Evolutionary conservation across 2,888 invertebrate species (phyloP), one percentile per base, ranked within the genome.

Genomic region (Pachycephus smyrnensis): DNA sequence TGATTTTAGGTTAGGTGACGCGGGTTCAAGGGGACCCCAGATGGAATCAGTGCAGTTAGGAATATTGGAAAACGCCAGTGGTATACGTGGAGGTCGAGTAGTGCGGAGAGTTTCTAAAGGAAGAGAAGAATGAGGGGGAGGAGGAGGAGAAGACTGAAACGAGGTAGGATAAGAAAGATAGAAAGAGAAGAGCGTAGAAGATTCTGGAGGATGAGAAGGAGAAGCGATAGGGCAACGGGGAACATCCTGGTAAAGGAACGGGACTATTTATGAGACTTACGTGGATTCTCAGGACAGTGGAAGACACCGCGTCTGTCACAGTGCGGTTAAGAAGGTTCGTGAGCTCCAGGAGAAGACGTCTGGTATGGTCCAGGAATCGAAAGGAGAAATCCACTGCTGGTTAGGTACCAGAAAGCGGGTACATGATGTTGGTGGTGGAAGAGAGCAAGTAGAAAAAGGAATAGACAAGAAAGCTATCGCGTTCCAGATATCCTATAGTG

Each of bases 231-330:
- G 78, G 75, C 75, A 74, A 73, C 32, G 1, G 76, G 80, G 80
- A 77, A 77, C 77, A 55, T 55, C 9, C 23, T 55, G 55, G 23
- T 23, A 23, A 84, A 78, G 81, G 77, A 83, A 79, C 84, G 84
- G 79, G 84, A 86, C 85, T 91, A 90, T 91, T 91, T 91, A 91
- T 90, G 90, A 90, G 87, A 85, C 87, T 89, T 89, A 90, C 90
- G 90, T 91, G 90, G 88, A 87, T 89, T 89, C 87, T 83, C 84
- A 2, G 31, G 76, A 73, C 74, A 75, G 35, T 75, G 75, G 75
- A 75, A 75, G 73, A 73, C 32, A 76, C 78, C 76, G 73, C 76
- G 76, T 78, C 78, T 78, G 78, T 78, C 78, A 78, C 75, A 73
- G 71, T 71, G 73, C 78, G 75, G 71, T 78, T 76, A 78, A 75